Evolutionary conservation across 2,888 invertebrate genomes (phyloP), one percentile per base, ranked within the genome.

Genomic region (Lomographa bimaculata): DNA sequence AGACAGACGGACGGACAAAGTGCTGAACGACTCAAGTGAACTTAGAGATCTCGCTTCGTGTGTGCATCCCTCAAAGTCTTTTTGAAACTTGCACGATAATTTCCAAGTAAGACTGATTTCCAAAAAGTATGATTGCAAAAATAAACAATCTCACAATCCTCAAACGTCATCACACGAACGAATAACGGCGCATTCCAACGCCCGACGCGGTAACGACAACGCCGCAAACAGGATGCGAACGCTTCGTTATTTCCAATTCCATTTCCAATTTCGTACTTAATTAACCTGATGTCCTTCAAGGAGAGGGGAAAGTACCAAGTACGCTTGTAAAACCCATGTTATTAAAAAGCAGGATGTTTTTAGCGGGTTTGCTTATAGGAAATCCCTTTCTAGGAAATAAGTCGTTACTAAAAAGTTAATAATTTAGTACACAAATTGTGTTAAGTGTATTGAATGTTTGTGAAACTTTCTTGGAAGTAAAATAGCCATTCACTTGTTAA

Each of bases 191-290:
- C 19, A 27, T 17, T 7, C 18, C 32, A 39, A 27, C 32, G 33
- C 29, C 18, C 32, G 39, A 30, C 35, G 36, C 33, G 35, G 35
- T 52, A 54, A 52, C 55, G 56, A 48, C 43, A 54, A 52, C 55
- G 56, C 46, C 44, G 43, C 46, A 12, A 51, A 46, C 50, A 59
- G 57, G 59, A 54, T 48, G 29, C 40, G 38, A 46, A 23, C 37
- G 39, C 27, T 34, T 46, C 39, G 37, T 45, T 50, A 46, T 46
- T 49, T 41, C 41, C 46, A 40, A 41, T 45, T 28, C 32, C n/a
- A n/a, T n/a, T n/a, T n/a, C n/a, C n/a, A 42, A 46, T 49, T 37
- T 26, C 24, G 18, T 28, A 18, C 23, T 5, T 30, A 30, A 43
- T 32, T 26, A 17, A 16, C 27, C 24, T 7, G 42, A 29, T 32